Percentiles rank a stretch among this genome's conserved stretches.
phyloP scores from a whole-genome alignment of 2,113 vertebrate species.

The Callocephalon fimbriatum region DNA sequence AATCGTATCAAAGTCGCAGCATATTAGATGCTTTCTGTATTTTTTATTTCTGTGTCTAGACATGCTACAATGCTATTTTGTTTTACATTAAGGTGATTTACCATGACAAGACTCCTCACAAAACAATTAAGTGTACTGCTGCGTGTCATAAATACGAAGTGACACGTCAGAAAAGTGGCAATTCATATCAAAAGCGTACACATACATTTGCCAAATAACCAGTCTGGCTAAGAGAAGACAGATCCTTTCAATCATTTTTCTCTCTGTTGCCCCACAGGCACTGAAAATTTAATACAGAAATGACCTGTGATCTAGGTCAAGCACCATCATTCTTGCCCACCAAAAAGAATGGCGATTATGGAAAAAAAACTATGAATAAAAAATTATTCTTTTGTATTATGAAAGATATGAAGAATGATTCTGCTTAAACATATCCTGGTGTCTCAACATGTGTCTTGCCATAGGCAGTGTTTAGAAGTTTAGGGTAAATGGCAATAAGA shows the following conservation, averaged over 20 bases:
- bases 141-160: not conserved
- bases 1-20: not conserved
- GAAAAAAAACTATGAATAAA: not conserved
- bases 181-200: not conserved
- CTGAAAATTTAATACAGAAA: not conserved
- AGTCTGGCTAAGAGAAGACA: not conserved
- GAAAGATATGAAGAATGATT: not conserved
- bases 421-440: not conserved
- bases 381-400: not conserved
- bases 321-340: not conserved
- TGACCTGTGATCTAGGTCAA: not conserved
- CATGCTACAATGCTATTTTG: not conserved
- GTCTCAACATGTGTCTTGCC: not conserved
- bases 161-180: not conserved
- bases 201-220: not conserved
- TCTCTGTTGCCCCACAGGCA: not conserved
- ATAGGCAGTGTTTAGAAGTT: not conserved
- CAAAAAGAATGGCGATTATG: not conserved
- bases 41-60: not conserved
- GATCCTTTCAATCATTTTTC: not conserved
- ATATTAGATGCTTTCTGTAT: not conserved
- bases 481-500: not conserved
- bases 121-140: not conserved
- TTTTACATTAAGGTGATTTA: conserved; percentile 9
- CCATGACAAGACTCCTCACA: not conserved